Evolutionary conservation across 30 jellyfish, hydroid and myxozoan genomes (phyloP).

Genomic region (Turritopsis dohrnii): DNA sequence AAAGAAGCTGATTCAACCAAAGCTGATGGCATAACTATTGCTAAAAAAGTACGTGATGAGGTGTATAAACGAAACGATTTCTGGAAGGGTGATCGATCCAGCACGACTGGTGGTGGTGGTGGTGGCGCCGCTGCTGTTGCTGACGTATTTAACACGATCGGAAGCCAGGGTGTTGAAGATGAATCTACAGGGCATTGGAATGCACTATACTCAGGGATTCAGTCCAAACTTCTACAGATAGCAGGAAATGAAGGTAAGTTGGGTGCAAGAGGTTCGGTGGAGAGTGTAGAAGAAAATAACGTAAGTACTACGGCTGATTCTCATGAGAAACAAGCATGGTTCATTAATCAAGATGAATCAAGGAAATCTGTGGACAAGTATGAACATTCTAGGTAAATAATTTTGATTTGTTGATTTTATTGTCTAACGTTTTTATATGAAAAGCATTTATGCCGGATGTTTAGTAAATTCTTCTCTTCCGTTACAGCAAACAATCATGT

Average conservation of each 20-base stretch:
- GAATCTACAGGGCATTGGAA: neutral
- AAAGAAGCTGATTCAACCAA: neutral
- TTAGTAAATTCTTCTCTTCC: neutral
- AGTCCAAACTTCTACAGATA: neutral
- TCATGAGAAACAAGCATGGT: neutral
- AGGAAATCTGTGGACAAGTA: neutral
- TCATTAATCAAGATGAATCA: neutral
- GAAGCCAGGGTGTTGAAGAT: neutral
- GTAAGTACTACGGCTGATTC: neutral
- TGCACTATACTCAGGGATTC: neutral
- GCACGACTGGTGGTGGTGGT: no score
- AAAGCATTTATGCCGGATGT: no score
- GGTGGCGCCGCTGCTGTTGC: neutral
- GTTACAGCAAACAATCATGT: neutral
- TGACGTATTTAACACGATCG: neutral
- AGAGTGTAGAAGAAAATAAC: neutral
- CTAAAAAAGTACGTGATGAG: conserved; percentile 13
- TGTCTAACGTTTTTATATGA: no score
- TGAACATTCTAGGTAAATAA: neutral
- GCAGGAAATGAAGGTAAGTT: neutral
- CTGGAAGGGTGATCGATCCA: neutral
- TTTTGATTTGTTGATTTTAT: no score
- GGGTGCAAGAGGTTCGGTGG: neutral
- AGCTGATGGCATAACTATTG: conserved; percentile 12
- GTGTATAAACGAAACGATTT: neutral